Base-by-base conservation (phyloP, 1,140 invertebrate species). In the Ceratina japonica region DNA sequence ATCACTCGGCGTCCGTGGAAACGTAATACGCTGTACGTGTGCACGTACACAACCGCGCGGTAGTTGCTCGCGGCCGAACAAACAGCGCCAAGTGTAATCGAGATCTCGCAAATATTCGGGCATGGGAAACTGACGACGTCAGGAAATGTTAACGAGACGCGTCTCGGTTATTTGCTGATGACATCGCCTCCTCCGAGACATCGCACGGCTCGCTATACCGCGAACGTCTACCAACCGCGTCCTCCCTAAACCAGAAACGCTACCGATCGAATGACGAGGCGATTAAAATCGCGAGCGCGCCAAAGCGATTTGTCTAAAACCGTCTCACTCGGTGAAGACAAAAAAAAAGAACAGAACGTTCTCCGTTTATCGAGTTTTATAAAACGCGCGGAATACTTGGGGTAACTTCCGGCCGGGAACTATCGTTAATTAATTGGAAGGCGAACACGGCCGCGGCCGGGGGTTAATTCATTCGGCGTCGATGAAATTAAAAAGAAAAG, bases 401-500 rank as follows among this genome's bases (percentile, higher is more conserved):
- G n/a, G 0, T 18, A 27, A 59, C 52, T 59, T 7, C 51, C 52
- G 64, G 51, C 20, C 37, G 37, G 5, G 2, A 7, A 44, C 37
- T 44, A 15, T 1, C 24, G 15, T 74, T 62, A 20, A n/a, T 52
- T 51, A 3, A 7, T 10, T 5, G 24, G 24, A 37, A 13, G 3
- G 0, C 24, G 0, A 18, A 15, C 24, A 31, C 2, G 20, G 20
- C 8, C 12, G 3, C 4, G 24, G n/a, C 1, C n/a, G 3, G 64
- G 22, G 5, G 20, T 18, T 76, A 37, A 76, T 70, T 76, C 56
- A 37, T 70, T 77, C 37, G 8, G 18, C 3, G 54, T 44, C 37
- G 63, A 58, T 49, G 74, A 75, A 75, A 59, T 75, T 56, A 59
- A 69, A 76, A 72, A 49, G 61, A 72, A 44, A 62, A n/a, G 2